phyloP scores from a whole-genome alignment of 1,140 invertebrate species.

The Drosophila insularis region DNA sequence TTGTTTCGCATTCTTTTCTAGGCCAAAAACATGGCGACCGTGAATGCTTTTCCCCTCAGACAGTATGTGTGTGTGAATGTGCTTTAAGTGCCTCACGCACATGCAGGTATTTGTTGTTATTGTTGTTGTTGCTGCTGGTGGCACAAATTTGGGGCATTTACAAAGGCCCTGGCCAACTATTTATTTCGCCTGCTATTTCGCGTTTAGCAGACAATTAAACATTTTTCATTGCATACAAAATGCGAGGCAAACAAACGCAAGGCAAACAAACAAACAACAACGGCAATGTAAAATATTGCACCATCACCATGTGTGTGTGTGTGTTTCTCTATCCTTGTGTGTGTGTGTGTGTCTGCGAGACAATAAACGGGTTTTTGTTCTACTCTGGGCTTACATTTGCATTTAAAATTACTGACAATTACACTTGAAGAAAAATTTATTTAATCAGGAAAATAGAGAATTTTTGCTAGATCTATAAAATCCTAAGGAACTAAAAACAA shows the following conservation, averaged over 20 bases:
- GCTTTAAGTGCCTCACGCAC: slow-evolving; percentile 52
- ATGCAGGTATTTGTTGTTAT: slow-evolving; percentile 59
- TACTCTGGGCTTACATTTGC: slow-evolving; percentile 50
- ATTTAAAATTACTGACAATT: slow-evolving; percentile 51
- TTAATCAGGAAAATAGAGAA: not conserved
- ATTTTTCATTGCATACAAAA: slow-evolving; percentile 80
- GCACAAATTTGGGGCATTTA: slow-evolving; percentile 44
- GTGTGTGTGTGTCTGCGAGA: slow-evolving; percentile 4
- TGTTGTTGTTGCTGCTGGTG: slow-evolving; percentile 14
- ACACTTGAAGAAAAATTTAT: not conserved
- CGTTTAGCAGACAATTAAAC: slow-evolving; percentile 78
- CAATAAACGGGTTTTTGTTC: slow-evolving; percentile 56
- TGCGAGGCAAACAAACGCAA: slow-evolving; percentile 6
- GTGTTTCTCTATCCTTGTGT: not conserved
- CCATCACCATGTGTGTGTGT: slow-evolving; percentile 17
- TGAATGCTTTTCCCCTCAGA: slow-evolving; percentile 5
- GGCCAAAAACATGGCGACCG: slow-evolving; percentile 46
- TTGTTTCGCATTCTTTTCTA: slow-evolving; percentile 65
- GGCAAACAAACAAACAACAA: not conserved
- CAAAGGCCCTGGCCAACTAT: slow-evolving; percentile 54
- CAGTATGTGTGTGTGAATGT: slow-evolving; percentile 26
- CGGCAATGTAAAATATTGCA: slow-evolving; percentile 32
- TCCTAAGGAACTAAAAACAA: too few species aligned
- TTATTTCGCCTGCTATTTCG: slow-evolving; percentile 61
- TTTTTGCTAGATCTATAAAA: too few species aligned